phyloP scores from a whole-genome alignment of 2,797 vertebrate genomes.

The Pipistrellus pipistrellus region DNA sequence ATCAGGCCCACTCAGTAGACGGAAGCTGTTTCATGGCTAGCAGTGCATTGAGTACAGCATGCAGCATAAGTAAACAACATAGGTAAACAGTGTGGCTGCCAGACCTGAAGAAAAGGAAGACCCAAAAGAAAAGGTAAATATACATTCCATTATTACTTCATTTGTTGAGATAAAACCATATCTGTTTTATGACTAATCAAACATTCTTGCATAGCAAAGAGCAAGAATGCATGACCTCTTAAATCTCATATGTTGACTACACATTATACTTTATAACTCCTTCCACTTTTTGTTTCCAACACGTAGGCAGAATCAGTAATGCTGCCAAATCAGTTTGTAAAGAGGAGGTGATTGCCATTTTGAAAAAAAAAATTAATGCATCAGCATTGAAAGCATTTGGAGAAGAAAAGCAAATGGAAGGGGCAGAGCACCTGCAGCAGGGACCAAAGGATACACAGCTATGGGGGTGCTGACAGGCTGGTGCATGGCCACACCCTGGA shows the following conservation, averaged over 20 bases:
- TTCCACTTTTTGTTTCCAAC: not conserved
- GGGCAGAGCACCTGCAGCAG: fast-evolving
- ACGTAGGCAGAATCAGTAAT: not conserved
- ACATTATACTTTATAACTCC: not conserved
- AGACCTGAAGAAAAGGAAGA: not conserved
- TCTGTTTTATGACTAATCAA: not conserved
- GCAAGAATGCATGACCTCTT: not conserved
- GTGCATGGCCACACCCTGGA: fast-evolving
- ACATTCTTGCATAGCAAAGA: not conserved
- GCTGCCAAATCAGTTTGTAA: not conserved
- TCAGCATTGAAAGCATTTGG: not conserved
- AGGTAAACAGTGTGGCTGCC: not conserved
- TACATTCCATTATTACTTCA: not conserved
- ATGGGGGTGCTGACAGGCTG: not conserved
- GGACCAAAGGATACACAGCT: fast-evolving
- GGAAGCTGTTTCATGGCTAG: not conserved
- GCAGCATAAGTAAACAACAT: not conserved
- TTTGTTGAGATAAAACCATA: not conserved
- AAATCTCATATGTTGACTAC: not conserved
- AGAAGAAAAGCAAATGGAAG: not conserved
- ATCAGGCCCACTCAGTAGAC: not conserved
- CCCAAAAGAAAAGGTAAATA: not conserved
- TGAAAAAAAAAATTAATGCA: not conserved
- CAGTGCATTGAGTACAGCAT: fast-evolving
- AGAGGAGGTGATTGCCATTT: not conserved